Evolutionary conservation across 2,113 vertebrate species (phyloP), one percentile per base, ranked within the genome.

Genomic region (Telmatochromis sp.): DNA sequence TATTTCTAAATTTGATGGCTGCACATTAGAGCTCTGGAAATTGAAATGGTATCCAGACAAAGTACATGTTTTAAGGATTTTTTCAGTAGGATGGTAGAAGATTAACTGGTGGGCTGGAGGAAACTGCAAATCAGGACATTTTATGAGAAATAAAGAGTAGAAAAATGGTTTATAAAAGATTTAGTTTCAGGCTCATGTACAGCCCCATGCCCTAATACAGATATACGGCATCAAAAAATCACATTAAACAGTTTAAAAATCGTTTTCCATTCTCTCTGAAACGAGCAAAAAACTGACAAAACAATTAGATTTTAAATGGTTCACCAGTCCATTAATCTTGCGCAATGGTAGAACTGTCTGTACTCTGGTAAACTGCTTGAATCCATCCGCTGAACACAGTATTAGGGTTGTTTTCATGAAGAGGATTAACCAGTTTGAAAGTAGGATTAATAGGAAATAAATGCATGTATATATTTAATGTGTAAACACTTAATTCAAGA

Each of bases 391-490:
- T 53, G 60, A 82, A 68, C 58, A 13, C 21, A 9, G 47, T 28
- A 81, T 78, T 54, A 31, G 26, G 57, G 70, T 53, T 60, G 35
- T 80, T 92, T 87, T 84, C 23, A 23, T 82, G 37, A 82, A 82
- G 47, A 85, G 33, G 70, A 85, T 94, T 89, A 47, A 88, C 85
- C 85, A 89, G 83, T 21, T 73, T 89, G 47, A 91, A 88, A 82
- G 57, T 88, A 63, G 60, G 79, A 92, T 89, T 93, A 83, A 89
- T 63, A 73, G 68, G 89, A 86, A 85, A 26, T 7, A 28, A 26
- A 87, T 83, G 65, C 53, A 80, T 70, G 78, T 31, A 70, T 82
- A 83, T 55, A 82, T 90, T 85, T 83, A 91, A 82, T 45, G 82
- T 47, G 15, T 73, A 84, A 86, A 90, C 54, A 88, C 40, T 87